Evolutionary conservation across 2,113 vertebrate genomes (phyloP).

Genomic region (Aptenodytes forsteri): DNA sequence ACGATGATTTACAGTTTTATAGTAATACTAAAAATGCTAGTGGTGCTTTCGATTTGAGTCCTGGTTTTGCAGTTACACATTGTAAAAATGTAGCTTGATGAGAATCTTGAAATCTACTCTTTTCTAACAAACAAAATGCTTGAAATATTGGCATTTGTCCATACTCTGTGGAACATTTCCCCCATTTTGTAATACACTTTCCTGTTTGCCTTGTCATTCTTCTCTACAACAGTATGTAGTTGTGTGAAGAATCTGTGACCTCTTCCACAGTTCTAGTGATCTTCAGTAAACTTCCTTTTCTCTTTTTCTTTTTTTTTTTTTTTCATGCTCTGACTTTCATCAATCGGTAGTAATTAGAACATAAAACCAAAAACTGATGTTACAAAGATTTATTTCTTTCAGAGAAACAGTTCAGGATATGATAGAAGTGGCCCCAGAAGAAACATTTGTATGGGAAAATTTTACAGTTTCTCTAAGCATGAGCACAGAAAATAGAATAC

Average conservation of each 20-base stretch:
- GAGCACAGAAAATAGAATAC: neutral
- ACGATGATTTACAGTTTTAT: accelerated
- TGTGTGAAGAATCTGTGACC: neutral
- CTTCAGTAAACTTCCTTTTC: neutral
- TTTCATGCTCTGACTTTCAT: neutral
- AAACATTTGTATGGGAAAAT: neutral
- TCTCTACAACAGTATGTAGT: neutral
- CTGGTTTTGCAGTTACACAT: neutral
- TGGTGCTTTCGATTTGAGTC: neutral
- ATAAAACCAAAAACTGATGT: neutral
- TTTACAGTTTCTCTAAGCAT: neutral
- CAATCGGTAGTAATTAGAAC: neutral
- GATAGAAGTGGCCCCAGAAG: neutral
- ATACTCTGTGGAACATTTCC: neutral
- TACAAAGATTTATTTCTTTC: neutral
- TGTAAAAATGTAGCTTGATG: neutral
- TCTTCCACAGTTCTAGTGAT: neutral
- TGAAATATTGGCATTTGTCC: neutral
- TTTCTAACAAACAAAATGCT: neutral
- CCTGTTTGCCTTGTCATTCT: neutral
- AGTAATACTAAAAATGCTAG: neutral
- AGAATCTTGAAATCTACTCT: neutral
- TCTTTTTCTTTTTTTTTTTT: neutral
- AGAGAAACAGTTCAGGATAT: neutral
- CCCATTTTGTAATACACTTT: neutral